Percentiles rank a stretch among this genome's conserved stretches.
phyloP scores from a whole-genome alignment of 2,797 vertebrate genomes.

The Tympanoctomys barrerae region DNA sequence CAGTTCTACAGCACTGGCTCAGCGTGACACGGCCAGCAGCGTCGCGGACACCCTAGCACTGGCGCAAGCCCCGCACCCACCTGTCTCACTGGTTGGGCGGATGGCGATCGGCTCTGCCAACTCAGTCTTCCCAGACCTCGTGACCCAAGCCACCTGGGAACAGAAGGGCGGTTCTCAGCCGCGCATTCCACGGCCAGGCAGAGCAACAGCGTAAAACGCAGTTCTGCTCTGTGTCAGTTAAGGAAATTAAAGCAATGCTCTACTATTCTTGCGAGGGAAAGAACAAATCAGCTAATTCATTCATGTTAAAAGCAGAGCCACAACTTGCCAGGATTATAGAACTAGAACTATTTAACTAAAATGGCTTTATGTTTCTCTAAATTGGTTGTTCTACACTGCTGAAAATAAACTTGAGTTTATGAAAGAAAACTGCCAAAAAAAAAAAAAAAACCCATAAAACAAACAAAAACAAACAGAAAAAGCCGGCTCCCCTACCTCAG shows the following conservation, averaged over 20 bases:
- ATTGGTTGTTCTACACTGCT: background rate
- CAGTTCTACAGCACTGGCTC: background rate
- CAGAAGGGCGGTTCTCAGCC: background rate
- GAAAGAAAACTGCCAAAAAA: background rate
- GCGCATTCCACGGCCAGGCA: background rate
- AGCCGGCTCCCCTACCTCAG: constrained; percentile 91
- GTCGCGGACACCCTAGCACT: fast-evolving
- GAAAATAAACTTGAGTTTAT: background rate
- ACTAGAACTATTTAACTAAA: background rate
- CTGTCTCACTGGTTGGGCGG: constrained; percentile 98
- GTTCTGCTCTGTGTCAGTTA: background rate
- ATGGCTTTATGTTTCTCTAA: background rate
- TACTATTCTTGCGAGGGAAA: background rate
- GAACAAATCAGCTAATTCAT: background rate
- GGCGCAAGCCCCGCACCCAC: constrained; percentile 84
- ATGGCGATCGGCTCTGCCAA: constrained; percentile 98
- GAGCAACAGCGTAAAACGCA: background rate
- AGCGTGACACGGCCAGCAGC: background rate
- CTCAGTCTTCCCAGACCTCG: constrained; percentile 97
- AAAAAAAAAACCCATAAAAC: too few species aligned
- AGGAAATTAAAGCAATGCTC: background rate
- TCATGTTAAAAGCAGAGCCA: background rate
- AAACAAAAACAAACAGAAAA: background rate
- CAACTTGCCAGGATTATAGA: background rate
- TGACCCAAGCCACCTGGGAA: constrained; percentile 98